Conservation (phyloP, 2,888 invertebrate genomes). For the Embidobia sp. region DNA sequence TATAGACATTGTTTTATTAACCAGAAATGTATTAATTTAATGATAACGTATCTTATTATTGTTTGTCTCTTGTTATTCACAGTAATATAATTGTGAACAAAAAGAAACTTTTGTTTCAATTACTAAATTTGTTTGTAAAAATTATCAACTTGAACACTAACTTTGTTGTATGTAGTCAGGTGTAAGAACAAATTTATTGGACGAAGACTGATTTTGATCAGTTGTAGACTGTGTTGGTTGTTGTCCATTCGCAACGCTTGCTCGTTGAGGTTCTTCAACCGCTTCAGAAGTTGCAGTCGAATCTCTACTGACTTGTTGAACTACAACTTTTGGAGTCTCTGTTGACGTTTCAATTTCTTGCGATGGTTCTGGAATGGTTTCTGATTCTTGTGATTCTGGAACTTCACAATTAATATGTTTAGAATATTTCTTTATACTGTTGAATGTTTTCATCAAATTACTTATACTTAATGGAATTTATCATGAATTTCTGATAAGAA, state of each 20-base stretch:
- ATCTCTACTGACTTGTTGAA: slow-evolving; percentile 77
- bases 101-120: too few species aligned
- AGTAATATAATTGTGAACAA: too few species aligned
- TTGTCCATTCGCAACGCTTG: slow-evolving; percentile 77
- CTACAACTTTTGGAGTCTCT: slow-evolving; percentile 79
- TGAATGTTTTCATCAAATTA: not conserved
- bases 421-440: not conserved
- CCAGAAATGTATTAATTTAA: too few species aligned
- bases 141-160: too few species aligned
- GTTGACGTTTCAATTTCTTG: slow-evolving; percentile 66
- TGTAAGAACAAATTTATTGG: slow-evolving; percentile 91
- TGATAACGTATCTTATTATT: too few species aligned
- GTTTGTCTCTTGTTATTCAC: too few species aligned
- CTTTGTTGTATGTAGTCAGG: slow-evolving; percentile 97
- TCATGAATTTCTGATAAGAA: too few species aligned
- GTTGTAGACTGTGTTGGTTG: slow-evolving; percentile 75
- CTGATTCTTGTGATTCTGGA: slow-evolving; percentile 68
- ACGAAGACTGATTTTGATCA: slow-evolving; percentile 75
- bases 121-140: too few species aligned
- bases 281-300: slow-evolving; percentile 72
- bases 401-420: slow-evolving; percentile 6
- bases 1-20: too few species aligned
- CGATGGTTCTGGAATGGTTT: slow-evolving; percentile 71
- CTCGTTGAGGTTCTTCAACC: slow-evolving; percentile 73
- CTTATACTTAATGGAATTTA: too few species aligned